Conservation (phyloP, 2,888 invertebrate species). For the Megalurothrips usitatus region DNA sequence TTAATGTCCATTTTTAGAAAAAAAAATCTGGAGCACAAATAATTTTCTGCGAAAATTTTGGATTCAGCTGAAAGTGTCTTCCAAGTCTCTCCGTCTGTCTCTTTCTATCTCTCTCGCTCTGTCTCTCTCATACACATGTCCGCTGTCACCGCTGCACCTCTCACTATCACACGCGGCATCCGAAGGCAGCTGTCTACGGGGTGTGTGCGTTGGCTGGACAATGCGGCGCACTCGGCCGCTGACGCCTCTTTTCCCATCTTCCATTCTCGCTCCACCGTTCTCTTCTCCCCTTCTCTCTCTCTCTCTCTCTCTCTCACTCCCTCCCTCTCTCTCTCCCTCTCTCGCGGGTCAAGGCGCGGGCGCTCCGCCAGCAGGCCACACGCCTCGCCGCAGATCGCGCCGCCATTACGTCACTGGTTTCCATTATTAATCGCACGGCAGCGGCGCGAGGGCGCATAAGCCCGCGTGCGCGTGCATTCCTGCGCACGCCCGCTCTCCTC, state of each 20-base stretch:
- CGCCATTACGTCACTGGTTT: background rate
- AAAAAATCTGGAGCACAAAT: background rate
- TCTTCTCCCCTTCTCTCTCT: background rate
- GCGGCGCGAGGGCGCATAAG: no score
- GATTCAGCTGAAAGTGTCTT: no score
- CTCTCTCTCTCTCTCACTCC: background rate
- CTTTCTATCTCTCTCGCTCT: background rate
- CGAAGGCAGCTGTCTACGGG: background rate
- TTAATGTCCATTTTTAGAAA: background rate
- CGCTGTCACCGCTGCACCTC: background rate
- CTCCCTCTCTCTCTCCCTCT: background rate
- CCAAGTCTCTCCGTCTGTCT: background rate
- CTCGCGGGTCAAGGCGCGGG: background rate
- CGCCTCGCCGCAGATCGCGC: background rate
- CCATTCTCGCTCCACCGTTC: background rate
- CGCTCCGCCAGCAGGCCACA: background rate
- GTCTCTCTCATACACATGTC: background rate
- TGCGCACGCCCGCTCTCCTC: no score
- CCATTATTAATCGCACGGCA: constrained; percentile 3
- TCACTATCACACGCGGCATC: background rate
- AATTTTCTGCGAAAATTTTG: no score
- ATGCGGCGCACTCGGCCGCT: background rate
- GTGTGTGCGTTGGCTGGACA: background rate
- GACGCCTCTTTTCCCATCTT: no score
- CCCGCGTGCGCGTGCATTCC: no score